A percentile compares a stretch with the other conserved stretches of the same genome.
These are phyloP conservation scores for Zosterops lateralis DNA, from an alignment of 2,113 vertebrate genomes.

Conservation along the genomic window DNA sequence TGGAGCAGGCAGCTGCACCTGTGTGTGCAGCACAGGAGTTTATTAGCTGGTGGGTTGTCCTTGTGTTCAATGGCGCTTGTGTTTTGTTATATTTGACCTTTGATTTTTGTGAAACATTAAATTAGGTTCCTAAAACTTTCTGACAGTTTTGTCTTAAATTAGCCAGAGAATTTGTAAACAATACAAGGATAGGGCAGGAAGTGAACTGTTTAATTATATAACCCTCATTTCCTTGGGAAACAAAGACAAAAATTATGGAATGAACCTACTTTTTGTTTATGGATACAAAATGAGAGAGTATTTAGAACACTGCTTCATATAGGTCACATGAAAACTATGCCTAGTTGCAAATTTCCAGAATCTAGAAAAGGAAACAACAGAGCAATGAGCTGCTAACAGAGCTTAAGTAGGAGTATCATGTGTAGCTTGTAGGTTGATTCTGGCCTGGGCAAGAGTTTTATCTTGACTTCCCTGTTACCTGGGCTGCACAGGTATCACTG, in stretches of 20 bases:
- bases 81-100: neutral
- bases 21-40: neutral
- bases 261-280: neutral
- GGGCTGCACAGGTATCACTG: neutral
- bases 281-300: neutral
- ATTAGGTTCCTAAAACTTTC: neutral
- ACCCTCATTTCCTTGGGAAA: neutral
- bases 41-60: neutral
- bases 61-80: neutral
- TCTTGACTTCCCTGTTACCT: neutral
- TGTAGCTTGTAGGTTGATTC: neutral
- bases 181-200: neutral
- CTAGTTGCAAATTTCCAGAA: neutral
- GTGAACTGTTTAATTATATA: neutral
- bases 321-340: neutral
- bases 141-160: neutral
- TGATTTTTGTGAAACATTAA: neutral
- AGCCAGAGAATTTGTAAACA: neutral
- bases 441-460: neutral
- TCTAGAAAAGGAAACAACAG: neutral
- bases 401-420: neutral
- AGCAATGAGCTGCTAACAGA: neutral
- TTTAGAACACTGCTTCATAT: neutral
- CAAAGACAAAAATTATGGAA: neutral
- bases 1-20: neutral